Evolutionary conservation across 2,113 vertebrate genomes (phyloP), one percentile per base, ranked within the genome.

Genomic region (Dolichotis patagonum): DNA sequence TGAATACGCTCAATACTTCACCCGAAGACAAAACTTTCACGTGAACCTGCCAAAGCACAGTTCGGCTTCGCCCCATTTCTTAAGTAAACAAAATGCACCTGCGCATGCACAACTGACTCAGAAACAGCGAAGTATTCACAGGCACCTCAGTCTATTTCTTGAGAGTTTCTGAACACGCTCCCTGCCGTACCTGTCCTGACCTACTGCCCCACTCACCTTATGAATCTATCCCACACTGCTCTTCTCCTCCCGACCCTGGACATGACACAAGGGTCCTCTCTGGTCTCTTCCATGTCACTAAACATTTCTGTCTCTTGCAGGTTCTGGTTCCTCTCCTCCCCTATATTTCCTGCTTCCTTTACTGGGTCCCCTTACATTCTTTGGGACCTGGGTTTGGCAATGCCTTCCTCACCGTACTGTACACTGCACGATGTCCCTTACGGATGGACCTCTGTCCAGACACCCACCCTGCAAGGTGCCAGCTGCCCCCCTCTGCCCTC

Each of bases 151-250:
- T 46, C 54, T 11, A 9, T 5, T 63, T 54, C 49, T 11, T 20
- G 16, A 26, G 17, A 11, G 58, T 26, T 26, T 71, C 69, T n/a
- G 17, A 17, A 6, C 0, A 1, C 1, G 7, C 26, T 26, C 20
- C 54, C 63, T 28, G 17, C 2, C 11, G 32, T 1, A 56, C 3
- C 54, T 78, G 75, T 17, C 43, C 75, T 35, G 0, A 1, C 16
- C 32, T 9, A 9, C 0, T 8, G 54, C 46, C 63, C 63, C 7
- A 17, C 0, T 46, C 7, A 6, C 54, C 46, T 26, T 4, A 32
- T 32, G 17, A 3, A 19, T 1, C 54, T 46, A 4, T 19, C 4
- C 80, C 14, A 26, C 38, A 24, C 22, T 5, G 19, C 22, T n/a
- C 56, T 30, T 46, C 81, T 75, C 35, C 69, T 26, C 0, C 80